phyloP scores from a whole-genome alignment of 2,888 invertebrate genomes.

The Gonocerus acuteangulatus region DNA sequence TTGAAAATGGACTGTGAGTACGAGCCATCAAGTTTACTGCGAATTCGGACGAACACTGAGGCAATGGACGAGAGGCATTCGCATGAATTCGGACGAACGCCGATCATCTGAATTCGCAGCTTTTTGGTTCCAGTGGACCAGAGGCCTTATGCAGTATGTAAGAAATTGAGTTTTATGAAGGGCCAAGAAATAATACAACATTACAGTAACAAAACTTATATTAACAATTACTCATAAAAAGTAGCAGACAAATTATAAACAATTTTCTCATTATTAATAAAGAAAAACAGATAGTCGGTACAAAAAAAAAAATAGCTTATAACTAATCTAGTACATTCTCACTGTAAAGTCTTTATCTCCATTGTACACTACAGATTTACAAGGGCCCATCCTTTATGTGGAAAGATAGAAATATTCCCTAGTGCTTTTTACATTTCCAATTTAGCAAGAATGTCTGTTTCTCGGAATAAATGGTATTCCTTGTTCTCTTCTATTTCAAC shows the following conservation, averaged over 20 bases:
- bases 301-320: conserved; percentile 2
- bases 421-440: conserved; percentile 48
- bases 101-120: too few relatives aligned
- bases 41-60: too few relatives aligned
- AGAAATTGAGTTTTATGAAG: too few relatives aligned
- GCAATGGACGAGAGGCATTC: too few relatives aligned
- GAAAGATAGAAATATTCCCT: neutral
- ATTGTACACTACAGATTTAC: conserved; percentile 18
- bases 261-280: neutral
- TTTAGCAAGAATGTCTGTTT: conserved; percentile 93
- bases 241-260: neutral
- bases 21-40: too few relatives aligned
- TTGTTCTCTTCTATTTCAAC: conserved; percentile 77
- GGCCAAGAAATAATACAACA: too few relatives aligned
- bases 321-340: conserved; percentile 17
- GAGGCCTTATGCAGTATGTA: too few relatives aligned
- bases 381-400: too few relatives aligned
- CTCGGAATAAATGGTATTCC: conserved; percentile 92
- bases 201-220: neutral
- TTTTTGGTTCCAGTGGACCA: too few relatives aligned
- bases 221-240: neutral
- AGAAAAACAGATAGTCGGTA: neutral
- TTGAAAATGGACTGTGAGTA: too few relatives aligned
- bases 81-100: too few relatives aligned
- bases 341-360: conserved; percentile 21